These are phyloP conservation scores for Melinaea marsaeus DNA, from an alignment of 2,888 invertebrate species.

Conservation along the genomic window DNA sequence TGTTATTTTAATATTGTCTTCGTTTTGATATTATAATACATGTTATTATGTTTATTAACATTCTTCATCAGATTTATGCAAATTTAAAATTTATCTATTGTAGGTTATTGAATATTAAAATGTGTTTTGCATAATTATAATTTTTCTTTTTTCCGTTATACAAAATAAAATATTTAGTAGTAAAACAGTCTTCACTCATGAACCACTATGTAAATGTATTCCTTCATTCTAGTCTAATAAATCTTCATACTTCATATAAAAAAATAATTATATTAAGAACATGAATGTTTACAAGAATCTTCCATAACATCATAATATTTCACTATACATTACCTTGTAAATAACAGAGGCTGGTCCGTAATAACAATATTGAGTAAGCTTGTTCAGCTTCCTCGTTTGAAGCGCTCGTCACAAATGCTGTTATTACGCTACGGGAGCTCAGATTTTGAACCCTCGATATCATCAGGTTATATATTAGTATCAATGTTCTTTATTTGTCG, in stretches of 20 bases:
- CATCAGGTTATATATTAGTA: constrained; percentile 16
- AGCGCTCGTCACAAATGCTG: constrained; percentile 33
- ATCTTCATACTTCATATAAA: too few relatives aligned
- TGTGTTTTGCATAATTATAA: too few relatives aligned
- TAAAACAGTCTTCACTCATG: too few relatives aligned
- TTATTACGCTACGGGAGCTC: constrained; percentile 14
- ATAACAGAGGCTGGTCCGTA: constrained; percentile 21
- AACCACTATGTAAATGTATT: too few relatives aligned
- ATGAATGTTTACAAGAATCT: too few relatives aligned
- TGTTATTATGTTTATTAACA: not conserved
- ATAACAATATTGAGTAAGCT: constrained; percentile 24
- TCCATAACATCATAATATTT: constrained; percentile 9
- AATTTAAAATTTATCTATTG: too few relatives aligned
- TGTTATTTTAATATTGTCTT: constrained; percentile 30
- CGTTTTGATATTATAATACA: not conserved
- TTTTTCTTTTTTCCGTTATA: too few relatives aligned
- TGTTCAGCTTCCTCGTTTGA: constrained; percentile 24
- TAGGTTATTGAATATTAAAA: too few relatives aligned
- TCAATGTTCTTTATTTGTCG: not conserved
- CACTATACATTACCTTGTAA: constrained; percentile 16
- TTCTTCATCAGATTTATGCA: too few relatives aligned
- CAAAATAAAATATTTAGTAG: too few relatives aligned
- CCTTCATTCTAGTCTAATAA: too few relatives aligned
- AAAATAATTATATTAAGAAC: too few relatives aligned
- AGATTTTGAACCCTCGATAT: constrained; percentile 20